Base-by-base conservation (phyloP, 2,797 vertebrate species). In the Epinephelus coioides region DNA sequence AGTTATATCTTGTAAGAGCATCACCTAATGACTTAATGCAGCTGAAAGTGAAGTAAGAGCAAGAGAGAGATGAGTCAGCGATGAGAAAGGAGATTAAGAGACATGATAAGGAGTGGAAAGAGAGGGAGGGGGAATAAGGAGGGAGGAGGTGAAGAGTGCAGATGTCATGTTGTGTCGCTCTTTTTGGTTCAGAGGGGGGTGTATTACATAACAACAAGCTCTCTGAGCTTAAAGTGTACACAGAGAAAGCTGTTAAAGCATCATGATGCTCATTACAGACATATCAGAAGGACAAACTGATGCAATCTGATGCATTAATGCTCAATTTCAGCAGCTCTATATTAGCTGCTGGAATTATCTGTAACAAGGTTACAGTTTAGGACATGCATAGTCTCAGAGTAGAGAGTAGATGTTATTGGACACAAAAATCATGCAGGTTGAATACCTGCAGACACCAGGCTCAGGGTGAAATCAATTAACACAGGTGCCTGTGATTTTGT, bases 161-260 rank as follows among this genome's bases (percentile, higher is more conserved):
- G 74, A 79, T 53, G 21, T 21, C 1, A 13, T 55, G 76, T 64
- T 69, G 77, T 68, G 76, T 62, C 51, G 3, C 46, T 71, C 12
- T 68, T 76, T 82, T 79, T 34, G 15, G 57, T 71, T 21, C 12
- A 40, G 55, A 78, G 54, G 19, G 11, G 56, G 50, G 30, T 14
- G 25, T 46, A 25, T 85, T 87, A 47, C 62, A 46, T 86, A 84
- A 88, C 59, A n/a, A 46, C 43, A 61, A 59, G 81, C 57, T 76
- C 73, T 83, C 62, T 46, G 53, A 84, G 57, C 27, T 79, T 21
- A 46, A 44, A 68, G 62, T 62, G 61, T 30, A 71, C 61, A 21
- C 62, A 56, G 57, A 76, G 69, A 47, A 34, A 57, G 40, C 53
- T 49, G 67, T 59, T 74, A 60, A 66, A 68, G 30, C 46, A 63